A percentile compares a stretch with the other conserved stretches of the same genome.
Conservation (phyloP, 2,888 invertebrate genomes). For the Leptothorax acervorum region DNA sequence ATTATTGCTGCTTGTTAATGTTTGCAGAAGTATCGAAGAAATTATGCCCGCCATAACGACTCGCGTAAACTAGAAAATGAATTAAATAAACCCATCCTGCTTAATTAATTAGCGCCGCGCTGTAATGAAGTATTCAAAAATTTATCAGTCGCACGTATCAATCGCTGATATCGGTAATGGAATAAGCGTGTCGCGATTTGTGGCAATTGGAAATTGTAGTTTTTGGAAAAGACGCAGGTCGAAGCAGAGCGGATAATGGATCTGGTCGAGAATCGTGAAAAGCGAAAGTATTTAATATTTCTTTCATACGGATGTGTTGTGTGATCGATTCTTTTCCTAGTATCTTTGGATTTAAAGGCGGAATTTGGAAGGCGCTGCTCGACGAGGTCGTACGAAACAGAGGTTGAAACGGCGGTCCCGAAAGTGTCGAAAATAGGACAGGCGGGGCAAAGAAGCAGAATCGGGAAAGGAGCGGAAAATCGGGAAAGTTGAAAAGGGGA, state of each 20-base stretch:
- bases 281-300: conserved; percentile 1
- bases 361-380: background rate
- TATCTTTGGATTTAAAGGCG: conserved; percentile 13
- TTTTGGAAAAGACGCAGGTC: background rate
- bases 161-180: conserved; percentile 4
- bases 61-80: conserved; percentile 14
- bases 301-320: background rate
- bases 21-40: conserved; percentile 42
- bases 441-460: background rate
- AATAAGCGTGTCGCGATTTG: background rate
- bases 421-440: conserved; percentile 47
- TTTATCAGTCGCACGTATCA: conserved; percentile 6
- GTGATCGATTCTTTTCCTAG: background rate
- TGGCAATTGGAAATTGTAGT: background rate
- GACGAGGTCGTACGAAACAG: conserved; percentile 25
- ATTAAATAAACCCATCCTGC: conserved; percentile 13
- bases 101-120: conserved; percentile 38
- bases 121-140: conserved; percentile 27
- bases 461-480: conserved; percentile 40
- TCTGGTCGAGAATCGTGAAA: background rate
- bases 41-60: conserved; percentile 6
- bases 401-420: conserved; percentile 21
- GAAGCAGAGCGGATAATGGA: background rate
- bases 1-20: conserved; percentile 47
- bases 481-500: conserved; percentile 8